Evolutionary conservation across 2,113 vertebrate genomes (phyloP).

Genomic region (Equus quagga): DNA sequence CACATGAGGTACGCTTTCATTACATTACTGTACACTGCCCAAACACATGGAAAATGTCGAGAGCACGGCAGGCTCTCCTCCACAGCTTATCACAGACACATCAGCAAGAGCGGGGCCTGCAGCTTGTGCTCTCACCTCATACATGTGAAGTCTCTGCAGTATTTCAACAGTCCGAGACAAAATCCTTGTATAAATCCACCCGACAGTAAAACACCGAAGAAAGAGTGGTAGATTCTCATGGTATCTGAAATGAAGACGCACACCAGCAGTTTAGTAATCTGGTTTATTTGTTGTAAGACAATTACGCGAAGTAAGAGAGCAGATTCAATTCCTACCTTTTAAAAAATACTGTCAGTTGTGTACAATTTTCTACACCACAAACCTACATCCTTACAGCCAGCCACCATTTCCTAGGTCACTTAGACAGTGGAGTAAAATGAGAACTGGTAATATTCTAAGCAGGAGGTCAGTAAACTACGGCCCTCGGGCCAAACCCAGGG

Average conservation of each 20-base stretch:
- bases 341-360: not conserved
- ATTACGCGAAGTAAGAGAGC: not conserved
- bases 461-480: not conserved
- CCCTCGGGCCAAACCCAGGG: not conserved
- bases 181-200: slow-evolving; percentile 94
- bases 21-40: not conserved
- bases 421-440: not conserved
- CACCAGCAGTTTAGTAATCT: fast-evolving
- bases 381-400: not conserved
- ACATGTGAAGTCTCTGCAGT: slow-evolving; percentile 93
- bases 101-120: fast-evolving
- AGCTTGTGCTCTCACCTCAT: slow-evolving; percentile 88
- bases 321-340: not conserved
- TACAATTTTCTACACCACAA: not conserved
- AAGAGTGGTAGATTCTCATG: slow-evolving; percentile 91
- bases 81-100: fast-evolving
- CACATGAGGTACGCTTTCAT: not conserved
- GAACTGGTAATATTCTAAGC: not conserved
- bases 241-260: slow-evolving; percentile 83
- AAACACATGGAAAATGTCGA: fast-evolving
- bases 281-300: not conserved
- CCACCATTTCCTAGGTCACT: too few relatives aligned
- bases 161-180: slow-evolving; percentile 95
- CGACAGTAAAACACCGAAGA: slow-evolving; percentile 93
- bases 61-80: not conserved